phyloP scores from a whole-genome alignment of 2,797 vertebrate species.

The Sandelia bainsii region DNA sequence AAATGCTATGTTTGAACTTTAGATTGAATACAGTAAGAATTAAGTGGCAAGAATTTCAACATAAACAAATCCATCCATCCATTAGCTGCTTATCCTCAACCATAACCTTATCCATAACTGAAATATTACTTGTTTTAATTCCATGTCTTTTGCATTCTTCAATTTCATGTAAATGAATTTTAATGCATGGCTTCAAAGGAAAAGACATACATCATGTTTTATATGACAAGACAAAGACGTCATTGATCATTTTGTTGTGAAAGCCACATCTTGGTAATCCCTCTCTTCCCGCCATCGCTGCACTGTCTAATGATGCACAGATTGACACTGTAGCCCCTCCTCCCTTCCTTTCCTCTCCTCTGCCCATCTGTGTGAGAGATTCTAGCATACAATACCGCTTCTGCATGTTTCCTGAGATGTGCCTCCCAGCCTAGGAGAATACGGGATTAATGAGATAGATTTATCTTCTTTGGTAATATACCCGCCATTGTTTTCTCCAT shows the following conservation, averaged over 20 bases:
- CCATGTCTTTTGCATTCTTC: constrained; percentile 13
- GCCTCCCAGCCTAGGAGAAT: constrained; percentile 81
- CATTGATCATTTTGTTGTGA: constrained; percentile 78
- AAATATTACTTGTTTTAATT: constrained; percentile 20
- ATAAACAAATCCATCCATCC: constrained; percentile 2
- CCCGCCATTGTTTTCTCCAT: constrained; percentile 80
- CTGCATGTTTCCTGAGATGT: constrained; percentile 77
- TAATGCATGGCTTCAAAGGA: constrained; percentile 51
- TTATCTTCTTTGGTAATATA: constrained; percentile 85
- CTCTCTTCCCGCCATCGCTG: constrained; percentile 69
- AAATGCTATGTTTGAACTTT: constrained; percentile 28
- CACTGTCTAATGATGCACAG: constrained; percentile 84
- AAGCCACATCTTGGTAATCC: constrained; percentile 78
- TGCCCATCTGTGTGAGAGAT: constrained; percentile 82
- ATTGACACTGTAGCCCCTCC: constrained; percentile 78
- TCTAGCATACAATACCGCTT: constrained; percentile 68
- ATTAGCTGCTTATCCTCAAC: not conserved
- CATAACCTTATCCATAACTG: no score
- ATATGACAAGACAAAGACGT: constrained; percentile 69
- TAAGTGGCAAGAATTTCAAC: constrained; percentile 7
- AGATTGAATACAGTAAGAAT: constrained; percentile 11
- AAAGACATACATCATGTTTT: constrained; percentile 51
- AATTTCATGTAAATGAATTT: constrained; percentile 30
- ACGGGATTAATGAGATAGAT: constrained; percentile 87
- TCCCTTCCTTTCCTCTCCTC: constrained; percentile 51